These are phyloP conservation scores for Yponomeuta sedellus DNA, from an alignment of 2,888 invertebrate genomes.

Conservation along the genomic window DNA sequence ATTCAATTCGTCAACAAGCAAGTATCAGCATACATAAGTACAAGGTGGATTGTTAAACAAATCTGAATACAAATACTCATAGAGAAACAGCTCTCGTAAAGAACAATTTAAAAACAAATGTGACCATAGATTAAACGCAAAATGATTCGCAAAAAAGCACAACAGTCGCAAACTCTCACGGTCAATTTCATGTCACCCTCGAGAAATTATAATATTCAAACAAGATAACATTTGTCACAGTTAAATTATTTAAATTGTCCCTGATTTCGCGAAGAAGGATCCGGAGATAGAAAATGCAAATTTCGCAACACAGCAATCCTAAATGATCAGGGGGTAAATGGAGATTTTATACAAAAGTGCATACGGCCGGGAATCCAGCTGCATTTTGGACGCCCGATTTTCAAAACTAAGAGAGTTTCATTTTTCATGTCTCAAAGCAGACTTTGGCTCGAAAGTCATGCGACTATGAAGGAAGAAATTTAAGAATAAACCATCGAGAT, in stretches of 20 bases:
- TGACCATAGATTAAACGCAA: slow-evolving; percentile 23
- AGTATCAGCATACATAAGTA: slow-evolving; percentile 35
- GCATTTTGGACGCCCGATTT: background rate
- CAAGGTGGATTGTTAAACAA: slow-evolving; percentile 1
- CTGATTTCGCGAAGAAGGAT: slow-evolving; percentile 33
- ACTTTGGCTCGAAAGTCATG: background rate
- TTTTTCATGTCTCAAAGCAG: background rate
- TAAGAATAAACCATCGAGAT: background rate
- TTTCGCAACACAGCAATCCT: slow-evolving; percentile 46
- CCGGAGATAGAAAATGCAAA: slow-evolving; percentile 52
- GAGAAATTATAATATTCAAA: slow-evolving; percentile 46
- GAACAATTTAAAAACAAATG: slow-evolving; percentile 13
- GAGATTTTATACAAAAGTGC: slow-evolving; percentile 66
- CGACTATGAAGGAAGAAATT: background rate
- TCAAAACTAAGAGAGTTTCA: background rate
- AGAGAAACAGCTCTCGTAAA: slow-evolving; percentile 6
- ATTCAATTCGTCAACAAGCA: slow-evolving; percentile 21
- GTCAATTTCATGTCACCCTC: slow-evolving; percentile 56
- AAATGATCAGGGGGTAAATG: slow-evolving; percentile 60
- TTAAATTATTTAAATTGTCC: slow-evolving; percentile 65
- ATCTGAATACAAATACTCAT: background rate
- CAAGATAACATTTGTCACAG: slow-evolving; percentile 53
- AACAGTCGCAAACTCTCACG: slow-evolving; percentile 39
- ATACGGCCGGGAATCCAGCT: slow-evolving; percentile 38
- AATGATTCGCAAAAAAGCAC: slow-evolving; percentile 28